Base-by-base conservation (phyloP, 2,888 invertebrate genomes). In the Chaetoderma sp. region DNA sequence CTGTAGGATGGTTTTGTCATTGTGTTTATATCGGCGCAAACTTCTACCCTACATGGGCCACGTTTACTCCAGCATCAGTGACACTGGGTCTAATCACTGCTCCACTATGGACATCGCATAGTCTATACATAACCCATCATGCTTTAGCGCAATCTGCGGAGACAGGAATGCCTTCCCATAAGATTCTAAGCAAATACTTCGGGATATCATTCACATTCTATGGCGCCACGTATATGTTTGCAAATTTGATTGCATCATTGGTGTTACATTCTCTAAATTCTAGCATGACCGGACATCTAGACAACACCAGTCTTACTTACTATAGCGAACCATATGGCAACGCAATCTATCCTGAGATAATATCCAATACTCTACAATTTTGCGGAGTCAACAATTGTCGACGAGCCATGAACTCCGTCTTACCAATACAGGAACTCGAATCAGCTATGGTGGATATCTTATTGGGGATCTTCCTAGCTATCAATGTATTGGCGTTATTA, bases 61-160 rank as follows among this genome's bases (percentile, higher is more conserved):
- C 79, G 1, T 63, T 83, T 44, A 67, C 82, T 10, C 82, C 83
- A 1, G 72, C 81, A 0, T 78, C 83, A 1, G 60, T 83, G 2
- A 54, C 82, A 13, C 65, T 83, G 21, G 83, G 83, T 16, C 44
- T 75, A 5, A 68, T 79, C 8, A 74, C 77, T 2, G 83, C 80
- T 5, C 81, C 82, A 8, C 65, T 83, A 62, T 83, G 84, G 82
- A 80, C 78, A 1, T 77, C 81, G 1, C 81, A 83, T 73, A 73
- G 78, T 25, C 75, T 81, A n/a, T 83, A 82, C 68, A 71, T 83
- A 23, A 73, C 83, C 0, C 75, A 78, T 21, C 72, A 77, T 21
- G 81, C 83, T 23, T 72, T 69, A 64, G 77, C 78, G 4, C 75
- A 77, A 60, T 75, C 82, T 5, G 72, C 74, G 45, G 64, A 68